Conservation (phyloP, 1,140 invertebrate genomes). For the Nasonia longicornis region DNA sequence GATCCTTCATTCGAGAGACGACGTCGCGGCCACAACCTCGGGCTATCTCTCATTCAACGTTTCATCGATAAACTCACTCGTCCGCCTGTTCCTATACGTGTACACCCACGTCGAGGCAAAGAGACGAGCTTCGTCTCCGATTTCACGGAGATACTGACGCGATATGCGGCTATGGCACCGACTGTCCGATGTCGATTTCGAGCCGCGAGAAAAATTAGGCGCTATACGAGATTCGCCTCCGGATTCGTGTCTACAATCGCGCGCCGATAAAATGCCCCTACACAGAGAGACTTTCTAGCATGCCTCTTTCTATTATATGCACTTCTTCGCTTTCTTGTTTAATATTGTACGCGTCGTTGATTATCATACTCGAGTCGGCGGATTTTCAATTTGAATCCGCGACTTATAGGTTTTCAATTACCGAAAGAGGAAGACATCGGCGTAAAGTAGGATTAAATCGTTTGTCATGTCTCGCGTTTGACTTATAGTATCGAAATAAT, state of each 20-base stretch:
- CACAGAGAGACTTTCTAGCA: too few relatives aligned
- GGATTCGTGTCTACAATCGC: not conserved
- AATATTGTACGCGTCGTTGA: too few relatives aligned
- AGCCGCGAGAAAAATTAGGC: too few relatives aligned
- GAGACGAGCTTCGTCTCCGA: not conserved
- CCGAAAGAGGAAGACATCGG: not conserved
- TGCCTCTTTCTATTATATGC: not conserved
- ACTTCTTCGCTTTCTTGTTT: not conserved
- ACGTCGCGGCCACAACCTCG: not conserved
- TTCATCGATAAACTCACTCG: slow-evolving; percentile 30
- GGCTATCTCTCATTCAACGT: slow-evolving; percentile 7
- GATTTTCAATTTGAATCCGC: not conserved
- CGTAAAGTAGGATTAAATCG: not conserved
- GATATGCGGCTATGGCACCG: not conserved
- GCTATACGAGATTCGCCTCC: too few relatives aligned
- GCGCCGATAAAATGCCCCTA: not conserved
- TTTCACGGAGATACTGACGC: not conserved
- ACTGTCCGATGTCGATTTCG: not conserved
- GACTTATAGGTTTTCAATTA: not conserved
- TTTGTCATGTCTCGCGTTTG: not conserved
- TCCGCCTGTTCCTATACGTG: not conserved
- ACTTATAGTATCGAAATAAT: too few relatives aligned
- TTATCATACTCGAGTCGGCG: too few relatives aligned
- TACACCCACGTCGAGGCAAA: not conserved
- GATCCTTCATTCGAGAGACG: slow-evolving; percentile 11